Percentiles rank a stretch among this genome's conserved stretches.
phyloP scores from a whole-genome alignment of 2,113 vertebrate species.

The Athene noctua region DNA sequence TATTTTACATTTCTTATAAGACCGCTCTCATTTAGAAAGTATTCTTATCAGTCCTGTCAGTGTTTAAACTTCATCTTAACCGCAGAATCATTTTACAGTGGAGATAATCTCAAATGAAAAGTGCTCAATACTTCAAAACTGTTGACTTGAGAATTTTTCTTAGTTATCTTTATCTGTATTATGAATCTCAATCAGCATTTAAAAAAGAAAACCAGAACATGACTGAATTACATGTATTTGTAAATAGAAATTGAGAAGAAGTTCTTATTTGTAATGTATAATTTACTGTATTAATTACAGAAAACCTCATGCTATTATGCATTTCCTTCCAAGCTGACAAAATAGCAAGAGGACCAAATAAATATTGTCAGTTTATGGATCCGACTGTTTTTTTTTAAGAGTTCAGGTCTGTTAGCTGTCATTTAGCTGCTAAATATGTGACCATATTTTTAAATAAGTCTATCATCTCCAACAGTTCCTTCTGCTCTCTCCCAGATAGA shows the following conservation, averaged over 20 bases:
- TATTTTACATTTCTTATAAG: not conserved
- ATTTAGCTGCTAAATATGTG: not conserved
- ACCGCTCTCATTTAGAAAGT: not conserved
- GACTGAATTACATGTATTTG: not conserved
- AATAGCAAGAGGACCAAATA: not conserved
- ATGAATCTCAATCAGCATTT: not conserved
- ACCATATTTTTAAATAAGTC: not conserved
- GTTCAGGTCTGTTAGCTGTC: not conserved
- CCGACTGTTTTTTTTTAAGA: not conserved
- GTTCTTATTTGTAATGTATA: not conserved
- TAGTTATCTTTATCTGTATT: not conserved
- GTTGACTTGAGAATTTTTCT: not conserved
- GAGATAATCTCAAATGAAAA: not conserved
- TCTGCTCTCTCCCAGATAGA: not conserved
- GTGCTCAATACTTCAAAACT: not conserved
- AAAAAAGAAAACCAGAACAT: not conserved
- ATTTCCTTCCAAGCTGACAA: not conserved
- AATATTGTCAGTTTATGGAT: not conserved
- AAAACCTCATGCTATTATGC: not conserved
- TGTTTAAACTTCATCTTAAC: not conserved
- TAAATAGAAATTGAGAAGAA: not conserved
- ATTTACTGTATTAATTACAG: not conserved
- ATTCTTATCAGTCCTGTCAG: not conserved
- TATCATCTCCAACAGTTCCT: not conserved
- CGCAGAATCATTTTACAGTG: not conserved